Evolutionary conservation across 2,888 invertebrate species (phyloP), one percentile per base, ranked within the genome.

Genomic region (Clistopyga incitator): DNA sequence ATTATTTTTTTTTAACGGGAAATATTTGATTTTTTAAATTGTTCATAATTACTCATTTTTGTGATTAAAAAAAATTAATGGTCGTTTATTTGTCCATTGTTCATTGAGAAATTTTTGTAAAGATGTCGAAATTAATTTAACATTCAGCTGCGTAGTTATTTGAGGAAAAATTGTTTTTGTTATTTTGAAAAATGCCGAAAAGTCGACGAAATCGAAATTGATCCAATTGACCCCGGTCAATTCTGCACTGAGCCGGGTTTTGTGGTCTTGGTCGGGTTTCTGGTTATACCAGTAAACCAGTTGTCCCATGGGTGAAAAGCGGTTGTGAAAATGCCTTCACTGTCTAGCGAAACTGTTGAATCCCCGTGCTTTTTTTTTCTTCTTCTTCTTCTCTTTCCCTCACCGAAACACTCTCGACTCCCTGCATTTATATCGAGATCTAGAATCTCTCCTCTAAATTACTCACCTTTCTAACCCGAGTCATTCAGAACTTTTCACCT

Each of bases 241-340:
- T n/a, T 10, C 18, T 34, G 2, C 20, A 11, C 42, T 13, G 20
- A 25, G 64, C 6, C 42, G 45, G 47, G 42, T 34, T 38, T 38
- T 72, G 67, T 54, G 34, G 64, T 71, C 78, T 75, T 61, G 47
- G 61, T 81, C 86, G 84, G 86, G 77, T 90, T 90, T 89, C 88
- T 86, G 87, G 87, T 85, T 86, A 88, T 90, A 89, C 86, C 86
- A 85, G 85, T 87, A 87, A 87, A 90, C 89, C 88, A 89, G 90
- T 89, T 88, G 82, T 74, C 68, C 78, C 79, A 78, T 68, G 70
- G 50, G 61, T 86, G 90, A 90, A 90, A 91, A 90, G 90, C 88
- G 88, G 89, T 90, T 89, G 90, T 89, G 90, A 90, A 91, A 91
- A 91, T 90, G 84, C 87, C 86, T 87, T 25, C 64, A 47, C 56